Conservation (phyloP, 2,888 invertebrate species). For the Antheraea assamensis region DNA sequence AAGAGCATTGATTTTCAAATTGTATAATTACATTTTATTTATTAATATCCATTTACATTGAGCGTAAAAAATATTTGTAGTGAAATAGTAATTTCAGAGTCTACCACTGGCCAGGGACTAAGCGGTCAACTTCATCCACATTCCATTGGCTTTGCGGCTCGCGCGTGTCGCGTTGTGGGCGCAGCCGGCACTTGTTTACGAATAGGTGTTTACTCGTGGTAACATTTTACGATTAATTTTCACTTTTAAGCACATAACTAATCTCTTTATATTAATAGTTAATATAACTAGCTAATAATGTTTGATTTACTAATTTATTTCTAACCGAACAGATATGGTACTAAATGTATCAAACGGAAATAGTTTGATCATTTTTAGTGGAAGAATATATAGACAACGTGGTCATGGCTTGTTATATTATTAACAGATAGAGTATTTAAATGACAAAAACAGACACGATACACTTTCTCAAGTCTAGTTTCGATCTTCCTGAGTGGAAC, state of each 20-base stretch:
- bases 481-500: no score
- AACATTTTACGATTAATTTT: conserved; percentile 3
- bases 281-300: no score
- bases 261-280: background rate
- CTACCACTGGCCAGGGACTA: conserved; percentile 17
- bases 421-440: background rate
- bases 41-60: background rate
- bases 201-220: conserved; percentile 1
- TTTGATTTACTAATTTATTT: no score
- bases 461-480: no score
- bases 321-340: background rate
- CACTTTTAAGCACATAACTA: background rate
- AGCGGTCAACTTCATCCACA: conserved; percentile 34
- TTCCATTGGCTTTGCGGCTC: conserved; percentile 36
- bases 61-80: background rate
- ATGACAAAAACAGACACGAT: background rate
- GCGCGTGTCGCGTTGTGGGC: conserved; percentile 35
- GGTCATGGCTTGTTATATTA: background rate
- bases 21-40: background rate
- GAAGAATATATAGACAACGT: background rate
- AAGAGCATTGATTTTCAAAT: background rate
- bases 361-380: background rate
- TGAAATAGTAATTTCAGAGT: conserved; percentile 19
- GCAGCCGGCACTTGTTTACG: conserved; percentile 30
- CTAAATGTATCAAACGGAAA: background rate